phyloP scores from a whole-genome alignment of 2,797 vertebrate genomes.

The Leptatherina wallacei region DNA sequence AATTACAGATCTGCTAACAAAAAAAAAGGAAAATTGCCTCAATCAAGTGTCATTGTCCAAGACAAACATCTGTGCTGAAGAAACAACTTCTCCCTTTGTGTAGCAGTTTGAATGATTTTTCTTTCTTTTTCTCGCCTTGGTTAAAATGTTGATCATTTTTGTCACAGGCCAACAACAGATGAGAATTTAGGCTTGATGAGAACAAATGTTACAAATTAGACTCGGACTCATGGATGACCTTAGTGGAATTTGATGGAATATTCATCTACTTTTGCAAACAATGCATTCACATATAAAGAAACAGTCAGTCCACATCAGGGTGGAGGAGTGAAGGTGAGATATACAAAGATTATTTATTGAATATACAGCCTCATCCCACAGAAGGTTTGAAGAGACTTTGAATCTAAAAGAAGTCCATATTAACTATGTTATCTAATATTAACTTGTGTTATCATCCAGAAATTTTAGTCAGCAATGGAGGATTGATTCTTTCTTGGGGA shows the following conservation, averaged over 20 bases:
- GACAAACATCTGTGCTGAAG: slow-evolving; percentile 26
- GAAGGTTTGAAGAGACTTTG: too few species aligned
- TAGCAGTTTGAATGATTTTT: slow-evolving; percentile 4
- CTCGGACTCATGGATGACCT: background rate
- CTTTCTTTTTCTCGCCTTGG: background rate
- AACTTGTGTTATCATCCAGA: background rate
- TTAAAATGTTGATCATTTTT: background rate
- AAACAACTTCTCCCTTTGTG: background rate
- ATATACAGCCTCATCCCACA: background rate
- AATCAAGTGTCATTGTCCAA: slow-evolving; percentile 36
- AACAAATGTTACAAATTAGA: background rate
- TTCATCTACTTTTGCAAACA: background rate
- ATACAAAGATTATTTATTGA: too few species aligned
- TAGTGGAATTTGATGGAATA: background rate
- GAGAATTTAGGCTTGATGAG: background rate
- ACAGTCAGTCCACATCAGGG: too few species aligned
- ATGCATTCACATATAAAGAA: background rate
- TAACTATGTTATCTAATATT: background rate
- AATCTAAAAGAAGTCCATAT: background rate
- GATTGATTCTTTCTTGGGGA: too few species aligned
- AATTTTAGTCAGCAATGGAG: background rate
- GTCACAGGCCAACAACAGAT: background rate
- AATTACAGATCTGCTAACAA: slow-evolving; percentile 46
- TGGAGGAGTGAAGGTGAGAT: background rate
- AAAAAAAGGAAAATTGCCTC: slow-evolving; percentile 43